Base-by-base conservation (phyloP, 2,113 vertebrate genomes). In the Megaceryle maxima region DNA sequence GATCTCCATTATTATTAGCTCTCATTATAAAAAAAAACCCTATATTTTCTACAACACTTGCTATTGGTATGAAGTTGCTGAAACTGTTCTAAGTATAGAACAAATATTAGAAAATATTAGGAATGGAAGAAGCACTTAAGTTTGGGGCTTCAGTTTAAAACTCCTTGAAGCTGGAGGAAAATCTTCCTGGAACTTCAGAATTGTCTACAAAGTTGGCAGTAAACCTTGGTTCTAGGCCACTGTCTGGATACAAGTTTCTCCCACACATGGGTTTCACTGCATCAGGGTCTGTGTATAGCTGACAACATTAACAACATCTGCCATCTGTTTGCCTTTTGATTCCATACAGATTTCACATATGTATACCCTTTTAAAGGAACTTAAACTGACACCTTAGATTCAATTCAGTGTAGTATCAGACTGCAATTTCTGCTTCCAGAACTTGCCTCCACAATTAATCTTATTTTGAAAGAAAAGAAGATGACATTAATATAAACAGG, bases 391-490 rank as follows among this genome's bases (percentile, higher is more conserved):
- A 80, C 13, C n/a, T 91, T 91, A 43, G 3, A 63, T 88, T 83
- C 44, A 69, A 53, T 57, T 90, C 33, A 37, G 57, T 79, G 59
- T 88, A 70, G 43, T 70, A 95, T 79, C 78, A 81, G 87, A 59
- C 3, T 96, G 92, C 31, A 79, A 86, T 92, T 95, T 95, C 94
- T 97, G 68, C 88, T 94, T 96, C 88, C 91, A 87, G 88, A 94
- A 93, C 96, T 96, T 96, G 62, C 90, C 75, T 96, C 70, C 92
- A 88, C 82, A 94, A 96, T 97, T 96, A 96, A 95, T 51, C 60
- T 83, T 90, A 95, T 91, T 97, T 96, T 94, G 73, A 97, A 97
- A 94, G 44, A 93, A 96, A 97, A 96, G 95, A 96, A 92, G 51
- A 86, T 82, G 70, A 84, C 57, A 73, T 91, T 95, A 97, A 94